Base-by-base conservation (phyloP, 1,140 invertebrate species). In the Cecropterus lyciades region DNA sequence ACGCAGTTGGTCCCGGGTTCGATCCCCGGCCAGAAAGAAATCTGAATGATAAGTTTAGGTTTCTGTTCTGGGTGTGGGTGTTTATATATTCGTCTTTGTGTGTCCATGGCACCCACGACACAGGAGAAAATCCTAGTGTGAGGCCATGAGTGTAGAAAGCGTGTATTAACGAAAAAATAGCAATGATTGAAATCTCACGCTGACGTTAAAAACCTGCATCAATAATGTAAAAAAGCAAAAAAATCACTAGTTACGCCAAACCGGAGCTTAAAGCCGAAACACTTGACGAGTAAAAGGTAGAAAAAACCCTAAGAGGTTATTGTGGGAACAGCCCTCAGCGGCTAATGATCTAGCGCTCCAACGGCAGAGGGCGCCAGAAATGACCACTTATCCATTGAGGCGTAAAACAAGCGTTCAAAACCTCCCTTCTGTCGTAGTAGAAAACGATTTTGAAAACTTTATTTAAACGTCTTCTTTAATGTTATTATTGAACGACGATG, bases 291-390 rank as follows among this genome's bases (percentile, higher is more conserved):
- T 11, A 48, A 48, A 48, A 48, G 45, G 15, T 11, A 48, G 17
- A 48, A 48, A 48, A 48, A n/a, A n/a, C n/a, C 3, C 8, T 20
- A 14, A 48, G 45, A 48, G 45, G 20, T 49, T 49, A 49, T 49
- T 27, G 17, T 49, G 46, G 46, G 11, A 49, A 49, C 46, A 49
- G 46, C 46, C 17, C 46, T 49, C 17, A 24, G 46, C 46, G 46
- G 46, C 46, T 49, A 49, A 49, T 49, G 46, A 49, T 49, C 46
- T 49, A 24, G 46, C 46, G 16, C 9, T 48, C 13, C 11, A 49
- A 15, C 20, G 16, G 10, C 11, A 7, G 46, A 49, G 46, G 17
- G 46, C 46, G 16, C 16, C 40, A 20, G 46, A 20, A 49, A 49
- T 49, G 46, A 49, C 5, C 46, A 24, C 46, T 49, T 49, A 43